A percentile compares a stretch with the other conserved stretches of the same genome.
Evolutionary conservation across 2,888 invertebrate genomes (phyloP).

Genomic region (Cephus pulcher): DNA sequence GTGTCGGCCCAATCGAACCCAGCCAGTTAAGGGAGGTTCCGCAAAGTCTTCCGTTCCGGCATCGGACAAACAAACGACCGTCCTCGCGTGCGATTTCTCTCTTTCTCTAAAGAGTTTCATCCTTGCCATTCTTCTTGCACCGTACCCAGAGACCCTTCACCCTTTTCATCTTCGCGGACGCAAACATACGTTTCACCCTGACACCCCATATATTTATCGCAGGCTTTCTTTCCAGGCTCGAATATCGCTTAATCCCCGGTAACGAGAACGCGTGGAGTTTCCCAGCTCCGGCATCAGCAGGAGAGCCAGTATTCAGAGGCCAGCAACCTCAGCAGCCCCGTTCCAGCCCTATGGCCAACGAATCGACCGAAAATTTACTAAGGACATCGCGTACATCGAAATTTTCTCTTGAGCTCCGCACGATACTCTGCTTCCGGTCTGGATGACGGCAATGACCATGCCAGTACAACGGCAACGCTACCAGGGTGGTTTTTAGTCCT

Average conservation of each 20-base stretch:
- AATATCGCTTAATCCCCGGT: slow-evolving; percentile 21
- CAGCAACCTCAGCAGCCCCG: slow-evolving; percentile 20
- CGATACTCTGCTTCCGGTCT: slow-evolving; percentile 19
- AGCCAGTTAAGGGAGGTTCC: neutral
- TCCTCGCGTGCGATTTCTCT: neutral
- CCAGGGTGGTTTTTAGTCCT: slow-evolving; percentile 11
- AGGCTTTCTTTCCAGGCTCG: neutral
- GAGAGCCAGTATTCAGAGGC: slow-evolving; percentile 13
- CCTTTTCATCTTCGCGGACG: neutral
- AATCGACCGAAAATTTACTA: slow-evolving; percentile 33
- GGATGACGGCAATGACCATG: neutral
- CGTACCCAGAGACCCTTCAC: neutral
- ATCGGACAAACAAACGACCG: neutral
- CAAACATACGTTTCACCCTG: neutral
- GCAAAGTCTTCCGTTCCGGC: neutral
- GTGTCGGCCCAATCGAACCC: neutral
- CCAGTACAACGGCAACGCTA: slow-evolving; percentile 9
- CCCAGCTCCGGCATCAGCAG: slow-evolving; percentile 6
- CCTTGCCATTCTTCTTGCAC: neutral
- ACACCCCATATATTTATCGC: neutral
- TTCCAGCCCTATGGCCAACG: slow-evolving; percentile 22
- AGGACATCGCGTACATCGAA: slow-evolving; percentile 24
- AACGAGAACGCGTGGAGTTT: slow-evolving; percentile 44
- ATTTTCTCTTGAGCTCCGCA: slow-evolving; percentile 33
- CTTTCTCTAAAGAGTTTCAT: neutral